These are phyloP conservation scores for Aphidoletes aphidimyza DNA, from an alignment of 2,888 invertebrate genomes.

Conservation along the genomic window DNA sequence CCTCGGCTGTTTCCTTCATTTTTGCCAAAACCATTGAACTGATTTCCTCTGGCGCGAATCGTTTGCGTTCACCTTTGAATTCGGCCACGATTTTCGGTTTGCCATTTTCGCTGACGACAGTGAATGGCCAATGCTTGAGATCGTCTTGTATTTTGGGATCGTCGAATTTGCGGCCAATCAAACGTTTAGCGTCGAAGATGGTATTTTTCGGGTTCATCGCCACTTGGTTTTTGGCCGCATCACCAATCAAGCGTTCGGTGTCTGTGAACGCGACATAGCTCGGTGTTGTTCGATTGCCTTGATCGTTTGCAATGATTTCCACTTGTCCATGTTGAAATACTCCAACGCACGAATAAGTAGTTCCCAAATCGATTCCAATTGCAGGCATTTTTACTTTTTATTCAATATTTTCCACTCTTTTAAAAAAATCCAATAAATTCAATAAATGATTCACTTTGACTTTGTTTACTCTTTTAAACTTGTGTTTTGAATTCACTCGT, in stretches of 20 bases:
- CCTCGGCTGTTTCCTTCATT: no score
- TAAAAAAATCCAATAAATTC: not conserved
- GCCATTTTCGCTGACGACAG: slow-evolving; percentile 71
- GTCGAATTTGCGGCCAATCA: slow-evolving; percentile 79
- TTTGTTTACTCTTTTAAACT: not conserved
- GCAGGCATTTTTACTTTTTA: slow-evolving; percentile 69
- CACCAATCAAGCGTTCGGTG: slow-evolving; percentile 75
- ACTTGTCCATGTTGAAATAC: slow-evolving; percentile 93
- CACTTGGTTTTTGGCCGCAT: slow-evolving; percentile 74
- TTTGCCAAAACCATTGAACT: slow-evolving; percentile 75
- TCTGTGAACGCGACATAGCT: slow-evolving; percentile 90
- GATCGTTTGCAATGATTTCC: slow-evolving; percentile 90
- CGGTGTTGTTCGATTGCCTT: slow-evolving; percentile 91
- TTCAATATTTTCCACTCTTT: not conserved
- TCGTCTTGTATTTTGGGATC: slow-evolving; percentile 81
- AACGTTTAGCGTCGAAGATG: slow-evolving; percentile 78
- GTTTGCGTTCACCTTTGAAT: slow-evolving; percentile 73
- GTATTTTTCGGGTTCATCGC: slow-evolving; percentile 80
- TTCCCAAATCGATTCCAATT: slow-evolving; percentile 96
- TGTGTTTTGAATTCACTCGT: not conserved
- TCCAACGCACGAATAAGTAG: slow-evolving; percentile 94
- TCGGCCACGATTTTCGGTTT: slow-evolving; percentile 77
- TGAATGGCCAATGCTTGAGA: slow-evolving; percentile 87
- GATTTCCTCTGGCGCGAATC: slow-evolving; percentile 76
- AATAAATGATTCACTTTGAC: not conserved